phyloP scores from a whole-genome alignment of 2,113 vertebrate species.

The Python bivittatus region DNA sequence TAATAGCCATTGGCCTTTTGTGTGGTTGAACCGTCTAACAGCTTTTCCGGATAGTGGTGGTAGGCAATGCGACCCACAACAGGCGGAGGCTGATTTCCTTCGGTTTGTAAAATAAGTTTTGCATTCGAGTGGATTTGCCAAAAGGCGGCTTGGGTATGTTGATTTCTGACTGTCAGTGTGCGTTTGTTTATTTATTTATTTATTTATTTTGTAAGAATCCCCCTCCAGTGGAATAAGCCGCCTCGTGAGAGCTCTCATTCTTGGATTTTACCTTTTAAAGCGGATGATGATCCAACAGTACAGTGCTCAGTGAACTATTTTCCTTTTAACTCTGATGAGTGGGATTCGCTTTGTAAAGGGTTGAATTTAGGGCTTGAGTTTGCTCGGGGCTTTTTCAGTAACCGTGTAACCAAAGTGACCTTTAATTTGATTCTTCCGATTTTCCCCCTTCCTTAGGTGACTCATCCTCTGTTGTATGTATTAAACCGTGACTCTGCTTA shows the following conservation, averaged over 20 bases:
- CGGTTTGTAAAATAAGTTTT: not conserved
- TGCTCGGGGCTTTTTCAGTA: not conserved
- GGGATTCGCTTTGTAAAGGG: not conserved
- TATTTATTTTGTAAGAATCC: too few species aligned
- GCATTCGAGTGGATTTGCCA: not conserved
- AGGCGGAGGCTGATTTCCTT: not conserved
- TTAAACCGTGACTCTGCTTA: not conserved
- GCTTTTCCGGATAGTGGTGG: conserved; percentile 21
- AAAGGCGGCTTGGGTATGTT: not conserved
- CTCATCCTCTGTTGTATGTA: not conserved
- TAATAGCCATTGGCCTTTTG: conserved; percentile 48
- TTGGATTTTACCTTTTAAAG: not conserved
- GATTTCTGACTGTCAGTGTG: not conserved
- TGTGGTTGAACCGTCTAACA: conserved; percentile 11
- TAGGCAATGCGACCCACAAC: not conserved
- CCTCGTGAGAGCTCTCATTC: not conserved
- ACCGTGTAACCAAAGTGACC: not conserved
- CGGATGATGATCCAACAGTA: not conserved
- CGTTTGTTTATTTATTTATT: not conserved
- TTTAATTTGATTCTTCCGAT: not conserved
- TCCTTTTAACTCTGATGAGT: conserved; percentile 42
- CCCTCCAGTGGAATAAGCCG: not conserved
- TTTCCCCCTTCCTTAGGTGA: not conserved
- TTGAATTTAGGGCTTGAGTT: not conserved
- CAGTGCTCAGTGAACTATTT: not conserved